A percentile compares a stretch with the other conserved stretches of the same genome.
phyloP scores from a whole-genome alignment of 2,888 invertebrate genomes.

The Sarcophaga subvicina region DNA sequence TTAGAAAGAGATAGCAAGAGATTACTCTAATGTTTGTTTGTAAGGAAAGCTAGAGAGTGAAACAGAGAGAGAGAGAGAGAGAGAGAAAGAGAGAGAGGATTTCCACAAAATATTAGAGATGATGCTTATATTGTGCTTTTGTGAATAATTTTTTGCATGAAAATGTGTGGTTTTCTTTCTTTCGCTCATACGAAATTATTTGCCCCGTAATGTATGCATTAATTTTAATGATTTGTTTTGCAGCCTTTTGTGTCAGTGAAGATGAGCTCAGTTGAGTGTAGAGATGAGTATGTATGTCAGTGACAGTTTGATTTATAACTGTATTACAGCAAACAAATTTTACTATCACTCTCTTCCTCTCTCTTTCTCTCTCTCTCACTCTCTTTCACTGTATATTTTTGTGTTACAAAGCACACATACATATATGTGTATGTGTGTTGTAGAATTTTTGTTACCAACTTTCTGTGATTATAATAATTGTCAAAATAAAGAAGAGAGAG shows the following conservation, averaged over 20 bases:
- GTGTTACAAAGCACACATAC: too few species aligned
- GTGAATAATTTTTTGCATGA: conserved; percentile 51
- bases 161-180: conserved; percentile 2
- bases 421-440: conserved; percentile 1
- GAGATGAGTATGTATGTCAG: conserved; percentile 30
- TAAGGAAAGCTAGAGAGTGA: too few species aligned
- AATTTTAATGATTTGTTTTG: conserved; percentile 66
- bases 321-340: conserved; percentile 8
- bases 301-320: conserved; percentile 61
- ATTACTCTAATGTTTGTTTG: conserved; percentile 27
- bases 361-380: too few species aligned
- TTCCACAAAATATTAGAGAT: conserved; percentile 22
- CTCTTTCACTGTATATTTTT: too few species aligned
- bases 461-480: conserved; percentile 13
- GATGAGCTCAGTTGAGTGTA: conserved; percentile 22
- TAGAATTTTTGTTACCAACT: neutral
- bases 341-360: neutral
- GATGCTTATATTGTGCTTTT: conserved; percentile 59
- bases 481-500: neutral
- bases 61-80: neutral
- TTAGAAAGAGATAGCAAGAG: too few species aligned
- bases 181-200: conserved; percentile 32
- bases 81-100: too few species aligned
- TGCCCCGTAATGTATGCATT: conserved; percentile 59
- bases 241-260: conserved; percentile 53